Conservation (phyloP, 2,797 vertebrate species). For the Tamandua tetradactyla region DNA sequence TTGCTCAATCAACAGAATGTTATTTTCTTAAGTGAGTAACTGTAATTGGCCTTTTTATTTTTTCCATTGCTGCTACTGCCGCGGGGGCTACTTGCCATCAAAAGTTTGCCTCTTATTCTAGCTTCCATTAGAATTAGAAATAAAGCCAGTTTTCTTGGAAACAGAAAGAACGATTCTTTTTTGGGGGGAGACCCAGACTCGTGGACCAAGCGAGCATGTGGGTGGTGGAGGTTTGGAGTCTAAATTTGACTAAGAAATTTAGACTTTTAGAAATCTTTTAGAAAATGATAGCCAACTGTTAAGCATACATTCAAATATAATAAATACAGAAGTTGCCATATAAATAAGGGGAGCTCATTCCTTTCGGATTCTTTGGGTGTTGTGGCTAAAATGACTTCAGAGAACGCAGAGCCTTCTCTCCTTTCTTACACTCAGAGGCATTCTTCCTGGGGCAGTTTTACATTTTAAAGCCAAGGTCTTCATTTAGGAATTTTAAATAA, state of each 20-base stretch:
- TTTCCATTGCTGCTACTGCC: conserved; percentile 73
- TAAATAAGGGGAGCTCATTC: background rate
- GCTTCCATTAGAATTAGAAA: background rate
- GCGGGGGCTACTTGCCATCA: conserved; percentile 66
- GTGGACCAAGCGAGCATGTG: background rate
- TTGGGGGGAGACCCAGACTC: background rate
- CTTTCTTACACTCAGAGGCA: background rate
- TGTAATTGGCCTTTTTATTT: conserved; percentile 68
- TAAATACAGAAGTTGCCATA: conserved; percentile 10
- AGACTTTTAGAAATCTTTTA: no score
- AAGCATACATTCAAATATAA: conserved; percentile 9
- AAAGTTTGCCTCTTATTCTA: conserved; percentile 39
- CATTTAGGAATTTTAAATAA: background rate
- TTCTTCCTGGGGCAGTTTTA: background rate
- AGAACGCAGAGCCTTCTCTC: conserved; percentile 61
- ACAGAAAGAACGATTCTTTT: background rate
- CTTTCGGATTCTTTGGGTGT: conserved; percentile 5
- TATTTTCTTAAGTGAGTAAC: conserved; percentile 81
- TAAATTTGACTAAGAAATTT: background rate
- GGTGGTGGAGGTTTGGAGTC: background rate
- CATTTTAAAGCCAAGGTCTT: conserved; percentile 37
- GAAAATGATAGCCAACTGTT: background rate
- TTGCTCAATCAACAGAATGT: conserved; percentile 81
- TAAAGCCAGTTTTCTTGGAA: background rate
- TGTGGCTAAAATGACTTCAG: conserved; percentile 23